Percentiles rank a stretch among this genome's conserved stretches.
Conservation (phyloP, 37 sponge, comb jelly and placozoan species). For the Corticium candelabrum region DNA sequence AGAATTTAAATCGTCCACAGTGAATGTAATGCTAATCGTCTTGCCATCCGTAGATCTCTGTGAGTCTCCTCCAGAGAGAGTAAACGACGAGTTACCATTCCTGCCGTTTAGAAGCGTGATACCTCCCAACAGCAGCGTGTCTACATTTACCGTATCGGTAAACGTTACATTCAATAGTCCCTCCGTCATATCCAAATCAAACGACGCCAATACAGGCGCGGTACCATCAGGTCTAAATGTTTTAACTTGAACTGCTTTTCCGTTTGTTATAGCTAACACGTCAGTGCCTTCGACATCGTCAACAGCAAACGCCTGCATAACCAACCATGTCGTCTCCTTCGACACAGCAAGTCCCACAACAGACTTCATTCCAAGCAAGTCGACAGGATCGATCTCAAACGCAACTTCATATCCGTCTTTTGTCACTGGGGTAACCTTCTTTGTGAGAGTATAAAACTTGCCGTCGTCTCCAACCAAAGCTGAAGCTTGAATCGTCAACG, state of each 20-base stretch:
- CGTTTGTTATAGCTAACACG: slow-evolving; percentile 78
- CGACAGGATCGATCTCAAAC: neutral
- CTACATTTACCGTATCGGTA: slow-evolving; percentile 59
- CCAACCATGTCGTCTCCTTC: slow-evolving; percentile 46
- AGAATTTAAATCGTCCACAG: slow-evolving; percentile 43
- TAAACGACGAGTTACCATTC: neutral
- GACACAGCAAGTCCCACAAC: slow-evolving; percentile 42
- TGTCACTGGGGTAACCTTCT: neutral
- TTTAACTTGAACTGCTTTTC: slow-evolving; percentile 54
- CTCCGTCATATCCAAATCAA: slow-evolving; percentile 40
- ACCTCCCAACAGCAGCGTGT: slow-evolving; percentile 17
- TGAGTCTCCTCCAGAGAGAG: neutral
- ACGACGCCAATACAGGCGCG: slow-evolving; percentile 37
- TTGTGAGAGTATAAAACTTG: slow-evolving; percentile 42
- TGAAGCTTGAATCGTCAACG: slow-evolving; percentile 61
- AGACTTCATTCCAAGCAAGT: slow-evolving; percentile 53
- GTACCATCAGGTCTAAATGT: slow-evolving; percentile 41
- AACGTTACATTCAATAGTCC: slow-evolving; percentile 66
- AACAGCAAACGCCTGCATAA: slow-evolving; percentile 67
- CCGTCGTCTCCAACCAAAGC: neutral
- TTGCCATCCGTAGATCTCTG: neutral
- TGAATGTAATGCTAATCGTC: slow-evolving; percentile 26
- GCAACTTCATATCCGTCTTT: neutral
- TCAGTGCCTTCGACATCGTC: slow-evolving; percentile 67
- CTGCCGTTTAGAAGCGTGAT: slow-evolving; percentile 12